Conservation (phyloP, 1,140 invertebrate genomes). For the Catajapyx aquilonaris region DNA sequence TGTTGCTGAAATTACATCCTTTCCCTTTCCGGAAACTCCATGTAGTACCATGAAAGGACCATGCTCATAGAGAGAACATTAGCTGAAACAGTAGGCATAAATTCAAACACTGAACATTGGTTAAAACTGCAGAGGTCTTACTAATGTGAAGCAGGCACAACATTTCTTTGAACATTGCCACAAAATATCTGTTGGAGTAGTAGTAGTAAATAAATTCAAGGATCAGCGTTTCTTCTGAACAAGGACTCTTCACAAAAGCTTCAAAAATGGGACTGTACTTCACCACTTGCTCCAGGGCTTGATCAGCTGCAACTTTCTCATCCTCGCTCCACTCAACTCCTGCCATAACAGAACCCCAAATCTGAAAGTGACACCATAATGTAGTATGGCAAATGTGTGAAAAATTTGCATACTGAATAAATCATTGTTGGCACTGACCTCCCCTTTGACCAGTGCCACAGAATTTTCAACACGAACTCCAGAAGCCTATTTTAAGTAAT, state of each 20-base stretch:
- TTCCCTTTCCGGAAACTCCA: slow-evolving; percentile 76
- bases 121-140: slow-evolving; percentile 27
- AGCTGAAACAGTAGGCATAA: slow-evolving; percentile 20
- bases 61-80: slow-evolving; percentile 80
- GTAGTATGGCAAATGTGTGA: background rate
- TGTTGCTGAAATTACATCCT: slow-evolving; percentile 93
- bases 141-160: slow-evolving; percentile 89
- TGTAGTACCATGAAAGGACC: slow-evolving; percentile 84
- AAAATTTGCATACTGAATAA: too few species aligned
- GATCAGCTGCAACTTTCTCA: slow-evolving; percentile 85
- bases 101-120: background rate
- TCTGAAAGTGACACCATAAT: slow-evolving; percentile 22
- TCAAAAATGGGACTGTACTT: slow-evolving; percentile 63
- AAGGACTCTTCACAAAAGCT: slow-evolving; percentile 60
- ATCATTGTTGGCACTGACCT: too few species aligned
- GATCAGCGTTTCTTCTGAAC: slow-evolving; percentile 67
- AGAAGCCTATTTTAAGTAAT: too few species aligned
- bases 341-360: slow-evolving; percentile 85
- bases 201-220: slow-evolving; percentile 89
- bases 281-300: slow-evolving; percentile 75
- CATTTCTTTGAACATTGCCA: slow-evolving; percentile 95
- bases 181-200: slow-evolving; percentile 96
- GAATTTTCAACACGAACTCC: too few species aligned
- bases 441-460: too few species aligned
- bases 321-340: slow-evolving; percentile 96